A percentile compares a stretch with the other conserved stretches of the same genome.
phyloP scores from a whole-genome alignment of 2,797 vertebrate species.

The Tiaroga cobitis region DNA sequence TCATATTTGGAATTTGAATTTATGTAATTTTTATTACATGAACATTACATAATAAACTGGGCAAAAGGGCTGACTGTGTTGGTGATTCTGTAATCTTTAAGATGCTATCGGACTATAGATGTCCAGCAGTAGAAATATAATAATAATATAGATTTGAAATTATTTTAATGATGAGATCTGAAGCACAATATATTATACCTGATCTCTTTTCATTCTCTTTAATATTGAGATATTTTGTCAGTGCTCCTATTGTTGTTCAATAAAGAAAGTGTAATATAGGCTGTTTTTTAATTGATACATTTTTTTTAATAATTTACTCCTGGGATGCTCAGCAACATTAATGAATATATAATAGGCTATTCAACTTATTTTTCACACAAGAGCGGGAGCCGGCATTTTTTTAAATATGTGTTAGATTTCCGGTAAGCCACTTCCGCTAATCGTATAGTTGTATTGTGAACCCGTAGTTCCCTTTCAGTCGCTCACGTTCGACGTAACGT shows the following conservation, averaged over 20 bases:
- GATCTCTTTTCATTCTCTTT: neutral
- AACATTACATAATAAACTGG: constrained; percentile 46
- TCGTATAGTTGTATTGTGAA: too few relatives aligned
- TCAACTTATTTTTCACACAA: too few relatives aligned
- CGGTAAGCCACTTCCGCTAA: too few relatives aligned
- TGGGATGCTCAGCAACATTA: too few relatives aligned
- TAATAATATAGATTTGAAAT: neutral
- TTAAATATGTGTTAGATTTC: too few relatives aligned
- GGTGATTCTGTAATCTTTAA: constrained; percentile 34
- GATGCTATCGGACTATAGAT: neutral
- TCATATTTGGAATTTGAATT: constrained; percentile 30
- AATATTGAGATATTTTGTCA: neutral
- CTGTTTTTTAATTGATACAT: neutral
- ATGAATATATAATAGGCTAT: too few relatives aligned
- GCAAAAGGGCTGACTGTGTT: constrained; percentile 57
- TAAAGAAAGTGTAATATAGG: neutral
- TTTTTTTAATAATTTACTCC: neutral
- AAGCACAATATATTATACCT: neutral
- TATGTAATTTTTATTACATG: constrained; percentile 21
- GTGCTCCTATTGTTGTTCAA: neutral
- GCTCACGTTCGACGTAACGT: too few relatives aligned
- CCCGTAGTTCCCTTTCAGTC: too few relatives aligned
- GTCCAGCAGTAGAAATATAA: neutral
- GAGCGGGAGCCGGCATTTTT: too few relatives aligned
- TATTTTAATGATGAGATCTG: neutral